Evolutionary conservation across 2,888 invertebrate species (phyloP).

Genomic region (Netelia virgata): DNA sequence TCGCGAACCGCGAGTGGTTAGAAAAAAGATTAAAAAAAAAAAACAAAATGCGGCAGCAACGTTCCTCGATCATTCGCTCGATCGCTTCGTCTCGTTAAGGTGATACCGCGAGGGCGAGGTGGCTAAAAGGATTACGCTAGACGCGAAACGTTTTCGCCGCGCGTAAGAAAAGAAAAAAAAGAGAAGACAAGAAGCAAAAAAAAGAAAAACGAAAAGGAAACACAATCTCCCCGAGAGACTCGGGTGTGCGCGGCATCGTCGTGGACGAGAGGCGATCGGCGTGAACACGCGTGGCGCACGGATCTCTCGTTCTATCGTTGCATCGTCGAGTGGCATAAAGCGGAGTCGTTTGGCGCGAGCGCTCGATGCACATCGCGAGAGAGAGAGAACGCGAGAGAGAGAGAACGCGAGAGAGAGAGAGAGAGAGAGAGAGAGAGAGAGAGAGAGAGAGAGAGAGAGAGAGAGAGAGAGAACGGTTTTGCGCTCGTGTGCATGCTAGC

Average conservation of each 20-base stretch:
- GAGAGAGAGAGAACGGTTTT: constrained; percentile 55
- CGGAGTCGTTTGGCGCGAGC: constrained; percentile 47
- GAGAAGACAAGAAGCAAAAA: constrained; percentile 21
- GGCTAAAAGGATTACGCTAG: no score
- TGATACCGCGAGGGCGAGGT: no score
- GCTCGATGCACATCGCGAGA: constrained; percentile 46
- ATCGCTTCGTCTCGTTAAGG: no score
- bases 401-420: constrained; percentile 26
- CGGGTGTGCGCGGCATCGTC: constrained; percentile 43
- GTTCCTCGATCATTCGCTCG: no score
- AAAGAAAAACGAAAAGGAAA: background rate
- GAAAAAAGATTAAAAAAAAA: constrained; percentile 12
- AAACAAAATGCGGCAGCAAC: no score
- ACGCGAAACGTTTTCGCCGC: no score
- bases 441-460: constrained; percentile 29
- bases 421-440: constrained; percentile 31
- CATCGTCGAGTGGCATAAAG: constrained; percentile 40
- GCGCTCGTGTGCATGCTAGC: constrained; percentile 80
- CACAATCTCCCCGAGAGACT: background rate
- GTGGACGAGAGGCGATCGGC: background rate
- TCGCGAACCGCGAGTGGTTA: constrained; percentile 21
- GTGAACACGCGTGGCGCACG: constrained; percentile 26
- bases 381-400: constrained; percentile 29
- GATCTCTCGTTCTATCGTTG: constrained; percentile 43
- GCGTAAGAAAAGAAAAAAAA: background rate